Evolutionary conservation across 1,140 invertebrate species (phyloP).

Genomic region (Brachionus angularis): DNA sequence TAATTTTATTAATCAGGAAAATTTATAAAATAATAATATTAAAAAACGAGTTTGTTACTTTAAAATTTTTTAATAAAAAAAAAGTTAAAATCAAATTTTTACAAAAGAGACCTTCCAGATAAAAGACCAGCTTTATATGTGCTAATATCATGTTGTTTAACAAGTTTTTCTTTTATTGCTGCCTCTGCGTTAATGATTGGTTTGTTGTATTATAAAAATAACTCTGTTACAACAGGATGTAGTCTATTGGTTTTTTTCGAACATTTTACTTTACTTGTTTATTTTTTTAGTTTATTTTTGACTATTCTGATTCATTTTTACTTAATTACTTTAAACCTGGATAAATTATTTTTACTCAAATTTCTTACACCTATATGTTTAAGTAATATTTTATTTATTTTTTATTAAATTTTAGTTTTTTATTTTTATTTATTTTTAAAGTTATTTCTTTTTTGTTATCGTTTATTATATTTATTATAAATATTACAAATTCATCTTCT

Average conservation of each 20-base stretch:
- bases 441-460: conserved; percentile 4
- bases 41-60: conserved; percentile 31
- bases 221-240: background rate
- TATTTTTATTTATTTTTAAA: too few species aligned
- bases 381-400: background rate
- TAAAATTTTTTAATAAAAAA: too few species aligned
- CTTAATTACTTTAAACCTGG: conserved; percentile 6
- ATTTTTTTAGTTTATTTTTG: conserved; percentile 28
- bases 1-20: background rate
- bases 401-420: background rate
- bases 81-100: too few species aligned
- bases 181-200: conserved; percentile 10
- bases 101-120: background rate
- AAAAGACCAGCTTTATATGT: conserved; percentile 20
- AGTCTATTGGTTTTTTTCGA: conserved; percentile 1
- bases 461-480: background rate
- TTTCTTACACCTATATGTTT: background rate
- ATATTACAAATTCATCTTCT: background rate
- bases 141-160: background rate
- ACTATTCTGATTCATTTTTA: conserved; percentile 14
- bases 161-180: background rate
- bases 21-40: background rate
- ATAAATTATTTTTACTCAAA: conserved; percentile 10
- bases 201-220: background rate
- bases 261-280: conserved; percentile 8